Percentiles rank a stretch among this genome's conserved stretches.
phyloP scores from a whole-genome alignment of 2,797 vertebrate genomes.

The Myotis planiceps region DNA sequence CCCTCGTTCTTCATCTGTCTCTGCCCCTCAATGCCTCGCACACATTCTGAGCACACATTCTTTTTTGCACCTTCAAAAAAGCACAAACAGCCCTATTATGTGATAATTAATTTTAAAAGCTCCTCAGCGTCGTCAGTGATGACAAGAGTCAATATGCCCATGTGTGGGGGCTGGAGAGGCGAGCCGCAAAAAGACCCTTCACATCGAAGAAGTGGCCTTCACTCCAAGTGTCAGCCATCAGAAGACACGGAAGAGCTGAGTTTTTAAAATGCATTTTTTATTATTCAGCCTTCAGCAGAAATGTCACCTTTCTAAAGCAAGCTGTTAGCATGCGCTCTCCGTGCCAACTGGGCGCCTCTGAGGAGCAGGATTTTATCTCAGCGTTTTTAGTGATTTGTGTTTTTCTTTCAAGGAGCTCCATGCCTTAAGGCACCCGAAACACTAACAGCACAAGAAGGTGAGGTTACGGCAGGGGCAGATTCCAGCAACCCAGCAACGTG shows the following conservation, averaged over 20 bases:
- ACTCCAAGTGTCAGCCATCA: constrained; percentile 83
- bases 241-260: constrained; percentile 77
- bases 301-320: constrained; percentile 99
- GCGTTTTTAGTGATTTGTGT: constrained; percentile 90
- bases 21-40: neutral
- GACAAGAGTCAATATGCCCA: constrained; percentile 47
- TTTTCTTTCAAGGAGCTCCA: constrained; percentile 95
- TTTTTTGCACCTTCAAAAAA: constrained; percentile 14
- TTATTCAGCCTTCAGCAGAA: constrained; percentile 94
- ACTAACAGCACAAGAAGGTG: constrained; percentile 85
- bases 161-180: constrained; percentile 7
- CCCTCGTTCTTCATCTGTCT: rapidly evolving
- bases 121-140: neutral
- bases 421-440: constrained; percentile 91
- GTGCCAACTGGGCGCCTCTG: constrained; percentile 95
- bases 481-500: constrained; percentile 85
- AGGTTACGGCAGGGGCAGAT: constrained; percentile 80
- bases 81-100: neutral
- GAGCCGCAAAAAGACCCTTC: constrained; percentile 56
- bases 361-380: constrained; percentile 93
- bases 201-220: constrained; percentile 84
- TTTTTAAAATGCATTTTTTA: constrained; percentile 88
- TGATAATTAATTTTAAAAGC: constrained; percentile 55
- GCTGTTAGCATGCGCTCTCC: constrained; percentile 94
- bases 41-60: neutral